These are phyloP conservation scores for Hypomecis atomaria DNA, from an alignment of 2,888 invertebrate species.

Conservation along the genomic window DNA sequence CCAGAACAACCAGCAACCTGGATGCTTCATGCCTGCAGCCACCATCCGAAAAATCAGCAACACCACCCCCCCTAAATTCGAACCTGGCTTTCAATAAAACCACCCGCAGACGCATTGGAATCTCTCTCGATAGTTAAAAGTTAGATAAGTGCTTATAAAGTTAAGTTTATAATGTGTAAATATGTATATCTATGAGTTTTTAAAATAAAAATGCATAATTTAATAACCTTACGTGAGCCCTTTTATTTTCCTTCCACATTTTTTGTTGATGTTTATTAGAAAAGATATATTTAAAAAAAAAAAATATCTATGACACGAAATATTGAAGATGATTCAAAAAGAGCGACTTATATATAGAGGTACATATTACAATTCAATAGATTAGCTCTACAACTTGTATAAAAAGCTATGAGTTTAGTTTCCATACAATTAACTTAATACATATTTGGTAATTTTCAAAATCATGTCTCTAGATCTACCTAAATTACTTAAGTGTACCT, in stretches of 20 bases:
- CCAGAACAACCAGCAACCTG: slow-evolving; percentile 45
- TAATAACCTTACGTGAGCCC: not conserved
- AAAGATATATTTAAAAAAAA: no score
- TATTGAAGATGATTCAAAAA: no score
- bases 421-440: no score
- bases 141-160: slow-evolving; percentile 5
- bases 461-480: no score
- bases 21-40: slow-evolving; percentile 65
- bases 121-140: slow-evolving; percentile 18
- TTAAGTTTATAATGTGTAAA: slow-evolving; percentile 6
- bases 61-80: slow-evolving; percentile 55
- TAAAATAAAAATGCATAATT: slow-evolving; percentile 5
- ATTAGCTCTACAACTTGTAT: no score
- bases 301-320: no score
- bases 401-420: no score
- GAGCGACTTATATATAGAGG: no score
- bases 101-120: slow-evolving; percentile 16
- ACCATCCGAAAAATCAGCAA: slow-evolving; percentile 60
- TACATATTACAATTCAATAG: no score
- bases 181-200: not conserved
- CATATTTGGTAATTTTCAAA: no score
- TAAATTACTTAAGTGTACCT: no score
- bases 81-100: slow-evolving; percentile 27
- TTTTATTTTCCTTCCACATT: not conserved
- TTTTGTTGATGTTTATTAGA: no score